Evolutionary conservation across 2,113 vertebrate species (phyloP).

Genomic region (Calyptomena viridis): DNA sequence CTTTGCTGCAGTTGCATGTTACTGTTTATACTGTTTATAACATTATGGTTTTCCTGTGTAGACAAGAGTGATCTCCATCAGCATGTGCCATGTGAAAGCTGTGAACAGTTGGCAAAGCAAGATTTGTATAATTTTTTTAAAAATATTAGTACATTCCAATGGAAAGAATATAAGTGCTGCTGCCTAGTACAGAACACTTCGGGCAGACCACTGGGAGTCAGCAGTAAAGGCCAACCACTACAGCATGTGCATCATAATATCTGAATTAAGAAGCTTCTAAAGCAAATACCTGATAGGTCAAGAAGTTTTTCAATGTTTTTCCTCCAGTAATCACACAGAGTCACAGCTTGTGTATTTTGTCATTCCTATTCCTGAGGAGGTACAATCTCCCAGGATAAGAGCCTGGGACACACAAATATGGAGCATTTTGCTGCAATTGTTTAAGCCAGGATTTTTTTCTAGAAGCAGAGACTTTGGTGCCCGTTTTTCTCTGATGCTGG

Average conservation of each 20-base stretch:
- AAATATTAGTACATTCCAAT: background rate
- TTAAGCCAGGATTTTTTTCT: background rate
- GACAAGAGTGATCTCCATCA: background rate
- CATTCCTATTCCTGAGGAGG: background rate
- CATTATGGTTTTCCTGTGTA: rapidly evolving
- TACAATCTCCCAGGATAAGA: background rate
- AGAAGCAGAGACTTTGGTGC: background rate
- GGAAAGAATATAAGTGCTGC: background rate
- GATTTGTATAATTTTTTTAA: background rate
- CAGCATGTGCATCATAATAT: background rate
- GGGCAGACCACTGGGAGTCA: background rate
- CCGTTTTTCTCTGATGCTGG: background rate
- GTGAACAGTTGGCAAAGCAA: background rate
- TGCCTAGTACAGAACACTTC: background rate
- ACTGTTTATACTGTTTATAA: background rate
- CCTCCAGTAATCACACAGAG: background rate
- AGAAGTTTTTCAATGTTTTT: background rate
- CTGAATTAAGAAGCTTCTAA: background rate
- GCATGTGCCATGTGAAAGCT: background rate
- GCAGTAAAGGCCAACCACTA: background rate
- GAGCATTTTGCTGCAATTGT: background rate
- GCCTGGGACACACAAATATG: background rate
- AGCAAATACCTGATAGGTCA: background rate
- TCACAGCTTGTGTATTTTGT: background rate
- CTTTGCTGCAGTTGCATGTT: background rate